These are phyloP conservation scores for Pararge aegeria DNA, from an alignment of 1,140 invertebrate species.

Conservation along the genomic window DNA sequence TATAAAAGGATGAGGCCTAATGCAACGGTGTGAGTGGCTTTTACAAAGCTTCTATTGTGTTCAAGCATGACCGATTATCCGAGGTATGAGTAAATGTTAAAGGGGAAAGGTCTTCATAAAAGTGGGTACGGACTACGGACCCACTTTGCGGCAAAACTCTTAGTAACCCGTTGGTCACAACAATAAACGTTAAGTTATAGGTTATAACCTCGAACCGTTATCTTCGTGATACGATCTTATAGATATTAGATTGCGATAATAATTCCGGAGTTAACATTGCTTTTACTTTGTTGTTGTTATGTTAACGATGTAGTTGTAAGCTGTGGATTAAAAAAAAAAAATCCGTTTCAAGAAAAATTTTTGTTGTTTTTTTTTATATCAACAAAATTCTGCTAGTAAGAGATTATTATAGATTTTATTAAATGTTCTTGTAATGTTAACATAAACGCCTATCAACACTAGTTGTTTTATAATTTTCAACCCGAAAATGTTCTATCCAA, in stretches of 20 bases:
- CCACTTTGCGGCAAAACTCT: slow-evolving; percentile 2
- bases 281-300: too few species aligned
- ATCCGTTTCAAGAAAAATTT: too few species aligned
- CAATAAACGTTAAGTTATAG: background rate
- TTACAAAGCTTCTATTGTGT: slow-evolving; percentile 8
- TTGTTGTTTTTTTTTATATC: too few species aligned
- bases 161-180: background rate
- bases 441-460: too few species aligned
- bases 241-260: background rate
- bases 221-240: background rate
- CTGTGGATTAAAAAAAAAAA: too few species aligned
- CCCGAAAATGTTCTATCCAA: too few species aligned
- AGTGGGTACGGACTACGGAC: background rate
- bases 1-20: slow-evolving; percentile 1
- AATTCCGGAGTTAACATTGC: background rate
- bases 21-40: background rate
- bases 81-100: background rate
- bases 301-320: too few species aligned
- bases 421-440: too few species aligned
- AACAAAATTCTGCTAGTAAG: too few species aligned
- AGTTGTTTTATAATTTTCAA: too few species aligned
- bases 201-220: background rate
- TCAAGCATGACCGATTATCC: slow-evolving; percentile 6
- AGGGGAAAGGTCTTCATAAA: slow-evolving; percentile 1
- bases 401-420: too few species aligned